Evolutionary conservation across 37 sponge, comb jelly and placozoan species (phyloP).

Genomic region (Amphimedon queenslandica): DNA sequence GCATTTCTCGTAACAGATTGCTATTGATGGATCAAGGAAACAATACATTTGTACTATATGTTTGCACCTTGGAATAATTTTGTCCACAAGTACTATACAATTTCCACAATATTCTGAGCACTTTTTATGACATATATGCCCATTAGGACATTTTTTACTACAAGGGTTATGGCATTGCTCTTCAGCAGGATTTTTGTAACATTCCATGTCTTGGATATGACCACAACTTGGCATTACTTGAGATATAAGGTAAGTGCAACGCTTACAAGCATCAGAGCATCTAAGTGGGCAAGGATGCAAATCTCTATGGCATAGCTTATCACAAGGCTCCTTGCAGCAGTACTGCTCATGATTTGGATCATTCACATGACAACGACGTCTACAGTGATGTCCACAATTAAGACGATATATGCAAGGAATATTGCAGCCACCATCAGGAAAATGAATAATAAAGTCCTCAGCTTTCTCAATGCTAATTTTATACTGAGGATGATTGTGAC

Average conservation of each 20-base stretch:
- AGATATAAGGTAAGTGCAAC: slow-evolving; percentile 16
- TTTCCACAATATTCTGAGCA: slow-evolving; percentile 26
- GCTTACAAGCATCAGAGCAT: slow-evolving; percentile 28
- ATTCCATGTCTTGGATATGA: slow-evolving; percentile 33
- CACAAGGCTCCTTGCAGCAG: slow-evolving; percentile 55
- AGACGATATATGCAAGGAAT: slow-evolving; percentile 45
- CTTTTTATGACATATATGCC: slow-evolving; percentile 17
- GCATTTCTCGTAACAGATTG: not conserved
- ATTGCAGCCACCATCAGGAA: slow-evolving; percentile 76
- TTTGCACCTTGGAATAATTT: slow-evolving; percentile 36
- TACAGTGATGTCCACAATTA: slow-evolving; percentile 72
- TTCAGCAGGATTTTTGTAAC: slow-evolving; percentile 27
- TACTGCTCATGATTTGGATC: slow-evolving; percentile 62
- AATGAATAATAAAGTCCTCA: slow-evolving; percentile 45
- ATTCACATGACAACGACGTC: slow-evolving; percentile 43
- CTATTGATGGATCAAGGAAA: slow-evolving; percentile 3
- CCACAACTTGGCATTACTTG: slow-evolving; percentile 46
- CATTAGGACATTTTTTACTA: slow-evolving; percentile 21
- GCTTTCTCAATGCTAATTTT: slow-evolving; percentile 13
- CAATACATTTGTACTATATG: slow-evolving; percentile 26
- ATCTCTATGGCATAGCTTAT: slow-evolving; percentile 5
- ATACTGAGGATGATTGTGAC: slow-evolving; percentile 70
- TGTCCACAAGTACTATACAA: slow-evolving; percentile 17
- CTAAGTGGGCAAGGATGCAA: slow-evolving; percentile 35
- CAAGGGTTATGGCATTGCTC: slow-evolving; percentile 32